Evolutionary conservation across 2,113 vertebrate genomes (phyloP).

Genomic region (Tyto alba): DNA sequence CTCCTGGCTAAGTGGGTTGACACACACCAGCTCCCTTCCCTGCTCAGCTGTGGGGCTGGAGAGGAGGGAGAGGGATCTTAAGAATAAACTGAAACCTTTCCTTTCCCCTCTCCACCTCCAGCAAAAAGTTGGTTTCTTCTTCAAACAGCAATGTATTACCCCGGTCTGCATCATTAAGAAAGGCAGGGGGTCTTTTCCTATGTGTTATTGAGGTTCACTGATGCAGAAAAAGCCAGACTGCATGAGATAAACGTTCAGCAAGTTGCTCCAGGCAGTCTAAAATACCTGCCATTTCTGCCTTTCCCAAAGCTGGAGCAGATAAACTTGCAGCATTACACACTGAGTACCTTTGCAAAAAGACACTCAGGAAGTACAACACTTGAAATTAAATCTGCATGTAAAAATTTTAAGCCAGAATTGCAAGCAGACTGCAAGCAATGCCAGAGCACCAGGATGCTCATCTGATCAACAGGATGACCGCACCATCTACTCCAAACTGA

Average conservation of each 20-base stretch:
- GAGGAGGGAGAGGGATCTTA: background rate
- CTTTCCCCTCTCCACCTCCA: background rate
- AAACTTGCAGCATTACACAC: background rate
- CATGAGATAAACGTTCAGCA: background rate
- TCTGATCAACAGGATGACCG: background rate
- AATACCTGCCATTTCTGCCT: background rate
- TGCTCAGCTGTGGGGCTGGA: background rate
- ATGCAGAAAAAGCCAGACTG: background rate
- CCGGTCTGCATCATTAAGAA: background rate
- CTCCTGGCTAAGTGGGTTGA: background rate
- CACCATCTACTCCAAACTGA: background rate
- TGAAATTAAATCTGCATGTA: background rate
- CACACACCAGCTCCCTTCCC: background rate
- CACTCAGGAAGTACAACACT: background rate
- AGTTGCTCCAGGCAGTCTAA: background rate
- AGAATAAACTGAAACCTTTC: background rate
- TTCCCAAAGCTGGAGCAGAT: background rate
- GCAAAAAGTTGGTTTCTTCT: background rate
- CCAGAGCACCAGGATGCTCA: background rate
- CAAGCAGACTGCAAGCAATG: background rate
- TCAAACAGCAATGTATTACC: background rate
- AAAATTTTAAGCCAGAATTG: background rate
- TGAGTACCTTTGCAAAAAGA: background rate
- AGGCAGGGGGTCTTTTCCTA: background rate
- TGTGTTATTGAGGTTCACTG: background rate